phyloP scores from a whole-genome alignment of 2,797 vertebrate species.

The Aulostomus chinensis region DNA sequence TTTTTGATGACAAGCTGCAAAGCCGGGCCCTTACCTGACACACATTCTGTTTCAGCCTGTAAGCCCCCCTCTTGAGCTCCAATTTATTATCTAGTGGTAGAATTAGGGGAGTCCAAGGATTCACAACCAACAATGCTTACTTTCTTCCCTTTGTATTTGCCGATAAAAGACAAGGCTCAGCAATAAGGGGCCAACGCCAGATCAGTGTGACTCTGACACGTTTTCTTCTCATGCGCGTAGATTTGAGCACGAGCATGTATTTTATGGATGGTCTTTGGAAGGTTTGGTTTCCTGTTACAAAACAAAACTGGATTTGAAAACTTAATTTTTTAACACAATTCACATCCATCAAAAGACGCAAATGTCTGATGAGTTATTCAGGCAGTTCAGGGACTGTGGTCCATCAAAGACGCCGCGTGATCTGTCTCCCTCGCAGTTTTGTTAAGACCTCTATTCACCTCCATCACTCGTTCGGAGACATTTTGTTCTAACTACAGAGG shows the following conservation, averaged over 20 bases:
- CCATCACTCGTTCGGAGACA: conserved; percentile 41
- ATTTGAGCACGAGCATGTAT: too few species aligned
- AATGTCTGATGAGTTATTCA: not conserved
- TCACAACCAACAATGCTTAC: conserved; percentile 23
- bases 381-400: conserved; percentile 3
- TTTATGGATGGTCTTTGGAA: too few species aligned
- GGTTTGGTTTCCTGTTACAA: too few species aligned
- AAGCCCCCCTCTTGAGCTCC: conserved; percentile 47
- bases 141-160: conserved; percentile 48
- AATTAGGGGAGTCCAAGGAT: conserved; percentile 42
- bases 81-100: conserved; percentile 45
- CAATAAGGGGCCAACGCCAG: too few species aligned
- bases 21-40: conserved; percentile 34
- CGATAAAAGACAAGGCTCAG: conserved; percentile 34
- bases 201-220: too few species aligned
- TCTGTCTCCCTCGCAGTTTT: conserved; percentile 24
- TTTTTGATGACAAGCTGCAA: conserved; percentile 38
- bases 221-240: too few species aligned
- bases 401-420: conserved; percentile 31
- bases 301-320: too few species aligned
- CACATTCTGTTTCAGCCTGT: conserved; percentile 29
- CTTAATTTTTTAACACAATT: not conserved
- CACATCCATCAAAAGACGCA: too few species aligned
- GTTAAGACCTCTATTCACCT: conserved; percentile 46
- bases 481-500: conserved; percentile 45